phyloP scores from a whole-genome alignment of 1,140 invertebrate genomes.

The Cardiocondyla obscurior region DNA sequence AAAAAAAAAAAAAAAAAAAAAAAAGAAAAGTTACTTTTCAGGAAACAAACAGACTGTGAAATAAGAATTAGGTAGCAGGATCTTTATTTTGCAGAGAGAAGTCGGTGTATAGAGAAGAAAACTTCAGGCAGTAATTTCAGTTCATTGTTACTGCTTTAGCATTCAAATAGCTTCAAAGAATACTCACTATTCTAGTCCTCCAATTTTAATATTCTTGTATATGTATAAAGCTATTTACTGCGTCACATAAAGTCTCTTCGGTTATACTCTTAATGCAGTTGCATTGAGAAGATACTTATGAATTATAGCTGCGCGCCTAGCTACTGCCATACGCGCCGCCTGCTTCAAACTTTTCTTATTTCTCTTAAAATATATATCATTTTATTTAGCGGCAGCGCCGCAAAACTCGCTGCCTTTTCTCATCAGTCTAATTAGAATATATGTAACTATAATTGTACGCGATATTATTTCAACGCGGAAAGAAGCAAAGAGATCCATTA shows the following conservation, averaged over 20 bases:
- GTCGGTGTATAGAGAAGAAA: background rate
- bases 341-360: background rate
- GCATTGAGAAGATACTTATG: constrained; percentile 16
- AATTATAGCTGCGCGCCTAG: background rate
- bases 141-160: constrained; percentile 50
- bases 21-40: constrained; percentile 12
- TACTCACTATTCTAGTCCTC: constrained; percentile 14
- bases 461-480: background rate
- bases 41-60: constrained; percentile 31
- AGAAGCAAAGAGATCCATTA: background rate
- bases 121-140: constrained; percentile 20
- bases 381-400: background rate
- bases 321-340: background rate
- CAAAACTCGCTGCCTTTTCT: background rate
- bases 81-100: constrained; percentile 21
- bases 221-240: constrained; percentile 18
- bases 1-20: too few relatives aligned
- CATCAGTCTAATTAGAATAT: background rate
- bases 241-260: background rate
- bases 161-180: constrained; percentile 54
- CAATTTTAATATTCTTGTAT: constrained; percentile 49
- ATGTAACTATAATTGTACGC: background rate
- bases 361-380: background rate
- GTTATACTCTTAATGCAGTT: constrained; percentile 28
- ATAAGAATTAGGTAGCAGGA: constrained; percentile 34